Evolutionary conservation across 2,113 vertebrate species (phyloP), one percentile per base, ranked within the genome.

Genomic region (Apodemus sylvaticus): DNA sequence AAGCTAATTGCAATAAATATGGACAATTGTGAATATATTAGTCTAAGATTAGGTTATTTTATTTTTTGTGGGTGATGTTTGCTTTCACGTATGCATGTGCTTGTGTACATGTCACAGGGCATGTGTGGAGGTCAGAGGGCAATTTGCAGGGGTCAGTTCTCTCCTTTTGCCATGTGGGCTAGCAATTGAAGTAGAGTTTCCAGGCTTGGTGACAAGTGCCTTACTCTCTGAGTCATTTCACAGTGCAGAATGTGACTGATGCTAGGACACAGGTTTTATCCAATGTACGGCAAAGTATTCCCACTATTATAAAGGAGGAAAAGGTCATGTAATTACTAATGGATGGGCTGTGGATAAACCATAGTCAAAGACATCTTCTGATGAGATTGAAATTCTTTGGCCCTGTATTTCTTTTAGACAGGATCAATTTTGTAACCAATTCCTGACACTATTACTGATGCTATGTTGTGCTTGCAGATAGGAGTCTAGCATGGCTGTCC

Each of bases 31-130:
- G 31, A 13, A 79, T 55, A 62, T 20, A 55, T 58, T 58, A 3
- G 24, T 89, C 45, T 95, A 76, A 86, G 34, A 82, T 91, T 85
- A 96, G 29, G 45, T 68, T 51, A 60, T 48, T 48, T 68, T 64
- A 19, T 68, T 64, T 48, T 85, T 45, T 66, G 29, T 66, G 55
- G 58, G 82, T 86, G 39, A 26, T 34, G 39, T 86, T 26, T 86
- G 29, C 17, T 31, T 86, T 29, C 24, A 24, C 4, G 3, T 0
- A 14, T 55, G 29, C 42, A 16, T 78, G 58, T 62, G 24, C 39
- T 3, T 64, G 39, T 34, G 3, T 20, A 22, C 0, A 36, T 22
- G 62, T 7, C 60, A 48, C 42, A 86, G 83, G 60, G 42, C 62
- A 68, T 34, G 29, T 66, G 29, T 68, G 29, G 83, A 86, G 2